A percentile compares a stretch with the other conserved stretches of the same genome.
phyloP scores from a whole-genome alignment of 2,113 vertebrate genomes.

The Prunella himalayana region DNA sequence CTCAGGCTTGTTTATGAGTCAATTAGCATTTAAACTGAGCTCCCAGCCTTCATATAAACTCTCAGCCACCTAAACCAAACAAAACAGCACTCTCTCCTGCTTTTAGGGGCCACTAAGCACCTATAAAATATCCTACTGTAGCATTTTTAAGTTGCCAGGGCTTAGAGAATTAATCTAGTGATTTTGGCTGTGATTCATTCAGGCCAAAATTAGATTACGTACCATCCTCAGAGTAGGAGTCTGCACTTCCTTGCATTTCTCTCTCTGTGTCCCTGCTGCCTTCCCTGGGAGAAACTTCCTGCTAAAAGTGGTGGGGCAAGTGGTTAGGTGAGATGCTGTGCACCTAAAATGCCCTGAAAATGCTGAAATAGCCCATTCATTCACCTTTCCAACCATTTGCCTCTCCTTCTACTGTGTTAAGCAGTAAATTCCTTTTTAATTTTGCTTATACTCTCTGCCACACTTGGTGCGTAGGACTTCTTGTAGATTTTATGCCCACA shows the following conservation, averaged over 20 bases:
- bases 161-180: background rate
- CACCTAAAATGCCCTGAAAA: background rate
- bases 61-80: background rate
- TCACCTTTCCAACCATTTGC: background rate
- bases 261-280: background rate
- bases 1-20: slow-evolving; percentile 46
- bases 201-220: background rate
- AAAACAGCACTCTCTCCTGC: background rate
- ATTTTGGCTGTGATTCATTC: background rate
- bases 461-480: background rate
- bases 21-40: slow-evolving; percentile 54
- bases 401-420: background rate
- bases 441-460: background rate
- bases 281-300: background rate
- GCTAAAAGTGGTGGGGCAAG: background rate
- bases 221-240: background rate
- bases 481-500: background rate
- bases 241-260: background rate
- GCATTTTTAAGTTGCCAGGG: background rate
- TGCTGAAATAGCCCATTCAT: background rate
- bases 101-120: background rate
- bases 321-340: background rate
- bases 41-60: slow-evolving; percentile 2
- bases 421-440: background rate
- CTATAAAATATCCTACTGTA: background rate